phyloP scores from a whole-genome alignment of 1,140 invertebrate species.

The Amphibalanus amphitrite region DNA sequence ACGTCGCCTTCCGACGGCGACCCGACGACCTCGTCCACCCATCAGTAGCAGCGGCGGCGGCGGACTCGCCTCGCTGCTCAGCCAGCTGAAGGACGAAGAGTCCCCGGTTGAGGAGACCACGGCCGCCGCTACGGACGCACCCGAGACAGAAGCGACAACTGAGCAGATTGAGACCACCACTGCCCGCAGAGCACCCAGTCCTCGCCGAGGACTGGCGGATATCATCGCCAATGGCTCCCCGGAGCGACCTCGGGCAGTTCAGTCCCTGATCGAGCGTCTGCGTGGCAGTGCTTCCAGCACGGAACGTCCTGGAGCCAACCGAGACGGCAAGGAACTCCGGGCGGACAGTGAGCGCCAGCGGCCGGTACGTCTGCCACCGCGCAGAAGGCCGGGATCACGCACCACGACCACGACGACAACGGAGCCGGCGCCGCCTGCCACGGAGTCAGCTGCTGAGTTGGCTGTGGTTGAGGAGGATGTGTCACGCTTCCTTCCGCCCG shows the following conservation, averaged over 20 bases:
- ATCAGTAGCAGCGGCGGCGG: not conserved
- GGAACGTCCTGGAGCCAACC: constrained; percentile 4
- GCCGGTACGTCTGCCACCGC: too few relatives aligned
- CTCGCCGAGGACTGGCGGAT: not conserved
- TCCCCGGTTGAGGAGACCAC: not conserved
- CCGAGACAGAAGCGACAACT: not conserved
- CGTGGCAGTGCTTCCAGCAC: constrained; percentile 11
- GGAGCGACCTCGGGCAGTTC: constrained; percentile 13
- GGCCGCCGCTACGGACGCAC: not conserved
- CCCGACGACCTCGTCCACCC: too few relatives aligned
- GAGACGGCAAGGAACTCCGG: not conserved
- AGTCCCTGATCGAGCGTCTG: constrained; percentile 9
- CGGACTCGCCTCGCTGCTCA: not conserved
- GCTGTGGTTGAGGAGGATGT: not conserved
- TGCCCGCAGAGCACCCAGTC: not conserved
- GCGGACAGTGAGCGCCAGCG: constrained; percentile 2
- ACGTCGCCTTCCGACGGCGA: not conserved
- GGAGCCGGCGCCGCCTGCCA: too few relatives aligned
- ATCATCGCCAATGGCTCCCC: constrained; percentile 13
- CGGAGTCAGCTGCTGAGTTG: too few relatives aligned
- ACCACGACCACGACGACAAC: too few relatives aligned
- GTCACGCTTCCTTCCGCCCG: not conserved
- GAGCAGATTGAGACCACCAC: not conserved
- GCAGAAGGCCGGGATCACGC: not conserved
- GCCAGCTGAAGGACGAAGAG: not conserved